Evolutionary conservation across 2,113 vertebrate species (phyloP), one percentile per base, ranked within the genome.

Genomic region (Australoheros scitulus): DNA sequence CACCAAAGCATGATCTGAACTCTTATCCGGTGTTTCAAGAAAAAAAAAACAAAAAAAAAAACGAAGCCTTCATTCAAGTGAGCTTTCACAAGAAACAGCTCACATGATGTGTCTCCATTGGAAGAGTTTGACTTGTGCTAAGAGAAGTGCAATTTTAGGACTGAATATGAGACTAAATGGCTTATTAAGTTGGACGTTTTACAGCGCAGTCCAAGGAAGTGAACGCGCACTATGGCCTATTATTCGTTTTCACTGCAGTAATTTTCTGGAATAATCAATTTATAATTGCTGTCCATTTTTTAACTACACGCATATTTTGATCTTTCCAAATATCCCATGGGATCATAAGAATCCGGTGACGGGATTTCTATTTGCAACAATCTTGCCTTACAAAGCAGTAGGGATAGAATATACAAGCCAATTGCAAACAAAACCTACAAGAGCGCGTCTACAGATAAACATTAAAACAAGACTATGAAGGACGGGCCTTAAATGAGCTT

Each of bases 201-300:
- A 22, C 78, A 50, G 38, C 11, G 24, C 75, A 29, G 32, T 47
- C 68, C 5, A 32, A 70, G 43, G 38, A 65, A 61, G 56, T n/a
- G 22, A 74, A 84, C 34, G 50, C 70, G 61, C 52, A 56, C 24
- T 57, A 78, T 75, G 77, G 80, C 47, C 59, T 84, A 68, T 56
- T 57, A 74, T 79, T 80, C 55, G 18, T 82, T 75, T 81, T 81
- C 61, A 72, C 61, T 81, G 64, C 77, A 85, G 74, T 89, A 15
- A 50, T 81, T 43, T 80, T 72, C 29, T 65, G 57, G 8, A 78
- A 70, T 77, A 43, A 81, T 82, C n/a, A 7, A 14, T 72, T 63
- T 13, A 13, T 70, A 72, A 76, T 58, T 60, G 29, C 55, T 52
- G 32, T 61, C 11, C n/a, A 20, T 76, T 47, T 29, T 47, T 63